Evolutionary conservation across 2,113 vertebrate genomes (phyloP), one percentile per base, ranked within the genome.

Genomic region (Mesitornis unicolor): DNA sequence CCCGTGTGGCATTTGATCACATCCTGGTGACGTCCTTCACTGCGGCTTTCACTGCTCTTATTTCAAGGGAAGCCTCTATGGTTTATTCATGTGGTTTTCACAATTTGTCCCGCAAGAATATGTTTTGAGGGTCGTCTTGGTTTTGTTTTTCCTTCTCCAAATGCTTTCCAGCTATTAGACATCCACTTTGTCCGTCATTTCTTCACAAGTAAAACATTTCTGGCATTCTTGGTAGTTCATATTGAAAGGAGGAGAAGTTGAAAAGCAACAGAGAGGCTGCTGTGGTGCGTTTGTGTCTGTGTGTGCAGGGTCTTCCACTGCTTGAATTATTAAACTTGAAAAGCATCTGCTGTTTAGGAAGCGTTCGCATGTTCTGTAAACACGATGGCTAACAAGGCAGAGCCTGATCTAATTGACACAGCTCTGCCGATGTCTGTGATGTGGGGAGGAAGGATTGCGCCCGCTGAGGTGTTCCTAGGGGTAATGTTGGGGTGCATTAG

Each of bases 291-390:
- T 90, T 86, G 28, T 89, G 95, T 84, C 80, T 95, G 78, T 8
- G 85, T 89, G 77, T 87, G 95, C 43, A n/a, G 63, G 36, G 54
- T 90, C 89, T 93, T 91, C 94, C 68, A 35, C 74, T 87, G 90
- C 70, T 91, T 91, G 96, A 95, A 85, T 97, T 95, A 95, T 77
- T 96, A 92, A 95, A 93, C 88, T 91, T 93, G 90, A 95, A 97
- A 94, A 93, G 93, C 90, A 93, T 84, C 91, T 97, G 96, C 94
- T 96, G 85, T 87, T 94, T 54, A 89, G 88, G 84, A 95, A 47
- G 80, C 83, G 61, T 93, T 95, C 87, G 25, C 69, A 17, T 74
- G 75, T 79, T 56, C 87, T 77, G 63, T 94, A 93, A 95, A 95
- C 86, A 91, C 59, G 94, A 92, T 82, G 82, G 92, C 89, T 97